phyloP scores from a whole-genome alignment of 2,797 vertebrate species.

The Pangasius macronema region DNA sequence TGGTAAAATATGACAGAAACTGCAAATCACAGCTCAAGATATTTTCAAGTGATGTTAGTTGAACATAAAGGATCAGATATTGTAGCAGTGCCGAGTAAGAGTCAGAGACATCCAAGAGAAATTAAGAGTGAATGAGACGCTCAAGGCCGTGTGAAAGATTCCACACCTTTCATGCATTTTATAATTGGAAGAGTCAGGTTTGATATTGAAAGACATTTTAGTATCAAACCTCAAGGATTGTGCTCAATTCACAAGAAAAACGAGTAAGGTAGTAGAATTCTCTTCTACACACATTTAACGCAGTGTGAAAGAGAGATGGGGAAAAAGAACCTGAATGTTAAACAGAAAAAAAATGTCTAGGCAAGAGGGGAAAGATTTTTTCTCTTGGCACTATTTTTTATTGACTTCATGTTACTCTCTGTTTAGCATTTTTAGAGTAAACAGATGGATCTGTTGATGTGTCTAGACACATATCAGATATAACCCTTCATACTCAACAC shows the following conservation, averaged over 20 bases:
- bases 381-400: conserved; percentile 8
- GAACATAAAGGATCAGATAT: neutral
- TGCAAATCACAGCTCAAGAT: neutral
- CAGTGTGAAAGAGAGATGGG: conserved; percentile 13
- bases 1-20: neutral
- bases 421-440: conserved; percentile 10
- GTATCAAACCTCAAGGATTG: conserved; percentile 48
- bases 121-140: conserved; percentile 49
- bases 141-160: conserved; percentile 51
- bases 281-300: conserved; percentile 32
- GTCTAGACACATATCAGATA: conserved; percentile 18
- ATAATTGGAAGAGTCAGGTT: conserved; percentile 53
- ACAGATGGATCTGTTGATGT: conserved; percentile 11
- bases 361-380: neutral
- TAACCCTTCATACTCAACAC: conserved; percentile 3
- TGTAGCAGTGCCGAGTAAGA: conserved; percentile 18
- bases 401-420: conserved; percentile 21
- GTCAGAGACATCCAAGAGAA: conserved; percentile 21
- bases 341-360: neutral
- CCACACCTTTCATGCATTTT: conserved; percentile 50
- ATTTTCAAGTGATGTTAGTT: neutral
- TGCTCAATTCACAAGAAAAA: conserved; percentile 37
- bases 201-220: conserved; percentile 50
- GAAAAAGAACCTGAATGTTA: conserved; percentile 16
- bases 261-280: conserved; percentile 16